Conservation (phyloP, 2,113 vertebrate species). For the Thamnaconus septentrionalis region DNA sequence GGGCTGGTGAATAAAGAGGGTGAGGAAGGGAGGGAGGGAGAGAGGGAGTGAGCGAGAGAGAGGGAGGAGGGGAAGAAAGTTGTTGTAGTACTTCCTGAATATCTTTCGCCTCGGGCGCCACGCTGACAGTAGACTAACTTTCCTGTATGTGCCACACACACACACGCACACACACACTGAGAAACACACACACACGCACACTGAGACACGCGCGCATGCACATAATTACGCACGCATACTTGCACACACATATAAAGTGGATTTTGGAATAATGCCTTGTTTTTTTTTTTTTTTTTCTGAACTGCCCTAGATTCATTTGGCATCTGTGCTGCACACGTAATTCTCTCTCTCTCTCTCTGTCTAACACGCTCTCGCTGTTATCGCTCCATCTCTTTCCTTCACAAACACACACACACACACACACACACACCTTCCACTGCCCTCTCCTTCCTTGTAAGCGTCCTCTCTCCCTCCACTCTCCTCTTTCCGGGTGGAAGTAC, state of each 20-base stretch:
- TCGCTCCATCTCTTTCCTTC: constrained; percentile 29
- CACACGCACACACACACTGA: constrained; percentile 2
- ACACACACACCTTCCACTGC: constrained; percentile 22
- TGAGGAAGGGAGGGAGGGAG: not conserved
- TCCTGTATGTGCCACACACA: constrained; percentile 9
- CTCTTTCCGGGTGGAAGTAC: constrained; percentile 22
- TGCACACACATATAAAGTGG: constrained; percentile 53
- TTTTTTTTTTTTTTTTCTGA: constrained; percentile 56
- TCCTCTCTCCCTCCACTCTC: constrained; percentile 21
- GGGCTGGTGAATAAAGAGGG: constrained; percentile 33
- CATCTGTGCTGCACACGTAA: constrained; percentile 70
- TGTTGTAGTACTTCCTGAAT: constrained; percentile 23
- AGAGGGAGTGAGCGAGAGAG: not conserved
- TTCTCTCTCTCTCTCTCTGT: constrained; percentile 30
- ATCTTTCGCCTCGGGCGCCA: constrained; percentile 23
- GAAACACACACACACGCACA: constrained; percentile 21
- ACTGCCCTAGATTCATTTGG: constrained; percentile 73
- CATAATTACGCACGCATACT: constrained; percentile 31
- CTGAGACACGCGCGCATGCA: constrained; percentile 12
- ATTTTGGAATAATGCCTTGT: constrained; percentile 69
- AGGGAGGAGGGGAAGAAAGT: not conserved
- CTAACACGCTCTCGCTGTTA: constrained; percentile 17
- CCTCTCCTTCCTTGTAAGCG: constrained; percentile 1
- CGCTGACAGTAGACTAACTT: constrained; percentile 9
- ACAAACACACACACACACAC: constrained; percentile 28